Base-by-base conservation (phyloP, 2,888 invertebrate genomes). In the Ormyrus thymus region DNA sequence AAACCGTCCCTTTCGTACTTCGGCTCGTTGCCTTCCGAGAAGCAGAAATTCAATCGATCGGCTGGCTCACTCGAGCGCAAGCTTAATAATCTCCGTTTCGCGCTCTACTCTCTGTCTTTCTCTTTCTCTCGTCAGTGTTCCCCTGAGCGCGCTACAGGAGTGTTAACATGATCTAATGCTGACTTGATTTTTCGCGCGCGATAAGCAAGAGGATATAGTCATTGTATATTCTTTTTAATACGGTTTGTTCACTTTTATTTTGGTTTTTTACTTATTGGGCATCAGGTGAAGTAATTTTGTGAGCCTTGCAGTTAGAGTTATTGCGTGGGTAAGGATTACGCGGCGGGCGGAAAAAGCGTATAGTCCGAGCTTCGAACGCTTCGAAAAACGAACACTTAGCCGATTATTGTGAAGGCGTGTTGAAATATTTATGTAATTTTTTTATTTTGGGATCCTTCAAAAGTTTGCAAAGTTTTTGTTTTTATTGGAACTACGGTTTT, bases 101-200 rank as follows among this genome's bases (percentile, higher is more conserved):
- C 4, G 29, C 29, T 29, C 29, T 29, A 4, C 3, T 29, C 29
- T 29, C 29, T 29, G 29, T 29, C 29, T 29, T 4, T 29, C 4
- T 29, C 29, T 29, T 29, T 29, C 29, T 29, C 29, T 29, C 29
- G 29, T 4, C 29, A 29, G 29, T 29, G 29, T 29, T 29, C 29
- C 29, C 29, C 29, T 29, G 29, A 29, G 29, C 29, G 29, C 29
- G 29, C 29, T 4, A 4, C 3, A 29, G 29, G 29, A 29, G 29
- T 29, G 29, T 29, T 29, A 29, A 29, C 29, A 29, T 0, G 29
- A 29, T 29, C 69, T n/a, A 78, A 62, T 51, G 78, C 62, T 68
- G 73, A 69, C 69, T 50, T 29, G 48, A 58, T 69, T 65, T 69
- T 74, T 69, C 64, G 61, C 62, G 78, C 64, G 11, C 50, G 48